Evolutionary conservation across 2,797 vertebrate genomes (phyloP), one percentile per base, ranked within the genome.

Genomic region (Hippopotamyrus pictus): DNA sequence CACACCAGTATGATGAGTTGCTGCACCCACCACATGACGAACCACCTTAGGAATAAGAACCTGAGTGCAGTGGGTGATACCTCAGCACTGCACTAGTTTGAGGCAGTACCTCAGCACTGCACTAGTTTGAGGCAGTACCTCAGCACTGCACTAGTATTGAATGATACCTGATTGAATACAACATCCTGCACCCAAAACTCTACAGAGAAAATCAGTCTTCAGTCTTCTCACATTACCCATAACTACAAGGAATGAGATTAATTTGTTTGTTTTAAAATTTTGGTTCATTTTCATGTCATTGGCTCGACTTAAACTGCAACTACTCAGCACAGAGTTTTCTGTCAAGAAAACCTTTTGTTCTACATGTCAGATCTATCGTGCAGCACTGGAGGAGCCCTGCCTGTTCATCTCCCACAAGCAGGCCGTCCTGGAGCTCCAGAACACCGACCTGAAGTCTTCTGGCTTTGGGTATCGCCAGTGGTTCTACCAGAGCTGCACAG

Each of bases 401-500:
- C 88, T 96, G 88, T 93, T 96, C 5, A 90, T 94, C 37, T 97
- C 97, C 5, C 91, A 93, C 2, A 92, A 95, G 83, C 92, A 93
- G 54, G 76, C 91, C 0, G 3, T 97, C 88, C 90, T 91, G 2
- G 93, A 94, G 1, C 94, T 98, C 91, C 95, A 90, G 89, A 91
- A 94, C 90, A 96, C 95, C 0, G 90, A 92, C 1, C n/a, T 94
- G 11, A 89, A n/a, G 0, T 86, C 29, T 0, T 86, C 88, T 0
- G 91, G 93, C 1, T 90, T 93, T n/a, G 90, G 93, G 9, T 92
- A 90, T 85, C 94, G 97, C 88, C 96, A 96, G 92, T 98, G 97
- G 97, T 91, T 93, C 90, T 98, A 97, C 92, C 97, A 98, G 94
- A 97, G 96, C 5, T 98, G 97, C 93, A 95, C 96, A 0, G 97